Conservation (phyloP, 2,888 invertebrate genomes). For the Cephus spinipes region DNA sequence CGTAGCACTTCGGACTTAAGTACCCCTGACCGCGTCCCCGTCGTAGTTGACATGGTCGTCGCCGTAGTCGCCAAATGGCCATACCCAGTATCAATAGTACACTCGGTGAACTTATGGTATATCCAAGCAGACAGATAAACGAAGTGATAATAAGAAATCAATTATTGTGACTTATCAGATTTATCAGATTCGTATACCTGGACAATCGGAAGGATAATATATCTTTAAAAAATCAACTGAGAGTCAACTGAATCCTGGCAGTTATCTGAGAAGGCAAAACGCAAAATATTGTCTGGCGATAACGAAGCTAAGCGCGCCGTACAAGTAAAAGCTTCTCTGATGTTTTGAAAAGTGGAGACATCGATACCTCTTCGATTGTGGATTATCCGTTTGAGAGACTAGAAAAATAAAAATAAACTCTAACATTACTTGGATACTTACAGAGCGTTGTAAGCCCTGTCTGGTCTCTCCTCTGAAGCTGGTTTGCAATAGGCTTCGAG, state of each 20-base stretch:
- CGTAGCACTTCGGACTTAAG: background rate
- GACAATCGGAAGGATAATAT: background rate
- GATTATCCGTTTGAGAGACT: background rate
- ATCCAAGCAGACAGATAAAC: background rate
- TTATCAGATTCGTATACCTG: background rate
- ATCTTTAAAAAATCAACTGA: background rate
- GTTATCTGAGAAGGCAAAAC: background rate
- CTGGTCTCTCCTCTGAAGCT: conserved; percentile 27
- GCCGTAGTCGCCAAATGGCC: background rate
- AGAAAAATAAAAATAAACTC: background rate
- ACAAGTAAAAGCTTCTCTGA: background rate
- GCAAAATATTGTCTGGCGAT: background rate
- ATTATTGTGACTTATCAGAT: background rate
- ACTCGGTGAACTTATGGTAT: background rate
- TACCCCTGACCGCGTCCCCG: background rate
- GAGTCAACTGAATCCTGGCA: background rate
- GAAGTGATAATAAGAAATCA: background rate
- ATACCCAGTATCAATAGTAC: background rate
- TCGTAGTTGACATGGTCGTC: background rate
- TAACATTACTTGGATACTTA: conserved; percentile 32
- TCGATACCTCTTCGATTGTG: background rate
- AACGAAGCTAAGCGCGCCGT: background rate
- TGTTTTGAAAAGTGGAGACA: background rate
- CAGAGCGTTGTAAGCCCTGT: conserved; percentile 36
- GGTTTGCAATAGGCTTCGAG: conserved; percentile 60